Conservation (phyloP, 2,113 vertebrate genomes). For the Donacobius atricapilla region DNA sequence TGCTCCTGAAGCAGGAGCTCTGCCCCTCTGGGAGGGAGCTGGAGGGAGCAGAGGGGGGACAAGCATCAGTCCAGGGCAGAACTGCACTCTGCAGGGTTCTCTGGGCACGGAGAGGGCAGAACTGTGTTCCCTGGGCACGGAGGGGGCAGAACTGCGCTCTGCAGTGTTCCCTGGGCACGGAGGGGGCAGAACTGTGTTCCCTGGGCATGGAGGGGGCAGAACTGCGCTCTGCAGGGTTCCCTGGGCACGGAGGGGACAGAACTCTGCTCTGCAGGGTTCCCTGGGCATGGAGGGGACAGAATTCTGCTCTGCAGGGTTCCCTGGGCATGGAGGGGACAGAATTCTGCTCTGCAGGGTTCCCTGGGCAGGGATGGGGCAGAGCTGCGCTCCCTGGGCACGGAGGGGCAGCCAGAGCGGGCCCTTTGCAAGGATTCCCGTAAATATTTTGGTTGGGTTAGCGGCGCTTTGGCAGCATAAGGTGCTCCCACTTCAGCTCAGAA, state of each 20-base stretch:
- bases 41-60: background rate
- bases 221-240: background rate
- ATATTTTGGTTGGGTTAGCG: background rate
- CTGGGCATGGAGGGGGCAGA: background rate
- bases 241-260: too few relatives aligned
- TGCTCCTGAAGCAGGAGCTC: background rate
- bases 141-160: background rate
- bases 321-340: background rate
- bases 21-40: background rate
- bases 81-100: background rate
- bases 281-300: background rate
- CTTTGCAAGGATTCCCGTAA: background rate
- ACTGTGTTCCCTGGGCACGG: too few relatives aligned
- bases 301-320: background rate
- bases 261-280: too few relatives aligned
- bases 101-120: too few relatives aligned
- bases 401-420: background rate
- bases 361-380: too few relatives aligned
- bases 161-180: background rate
- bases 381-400: too few relatives aligned
- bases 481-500: background rate
- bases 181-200: too few relatives aligned
- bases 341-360: background rate
- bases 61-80: too few relatives aligned
- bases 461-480: background rate